Percentiles rank a stretch among this genome's conserved stretches.
phyloP scores from a whole-genome alignment of 2,888 invertebrate species.

The Pandemis cinnamomeana region DNA sequence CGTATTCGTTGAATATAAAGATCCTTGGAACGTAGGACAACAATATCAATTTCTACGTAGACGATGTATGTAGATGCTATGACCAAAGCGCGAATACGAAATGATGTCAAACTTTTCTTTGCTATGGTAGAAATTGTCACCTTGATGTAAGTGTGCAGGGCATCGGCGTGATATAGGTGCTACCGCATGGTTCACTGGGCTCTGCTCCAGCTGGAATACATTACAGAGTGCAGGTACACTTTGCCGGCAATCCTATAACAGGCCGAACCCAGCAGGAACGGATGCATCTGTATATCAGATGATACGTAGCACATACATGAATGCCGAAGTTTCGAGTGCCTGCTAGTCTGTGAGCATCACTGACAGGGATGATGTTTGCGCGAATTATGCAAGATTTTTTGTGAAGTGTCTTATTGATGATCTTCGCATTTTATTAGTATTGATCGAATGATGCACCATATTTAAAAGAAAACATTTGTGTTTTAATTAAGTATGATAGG shows the following conservation, averaged over 20 bases:
- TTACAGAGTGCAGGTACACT: neutral
- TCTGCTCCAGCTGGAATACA: neutral
- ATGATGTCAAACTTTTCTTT: neutral
- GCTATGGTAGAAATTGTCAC: neutral
- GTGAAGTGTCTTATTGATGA: conserved; percentile 61
- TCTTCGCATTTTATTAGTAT: conserved; percentile 49
- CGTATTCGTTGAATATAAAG: neutral
- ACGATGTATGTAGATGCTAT: neutral
- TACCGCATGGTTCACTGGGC: neutral
- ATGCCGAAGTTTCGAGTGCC: conserved; percentile 8
- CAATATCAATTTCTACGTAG: neutral
- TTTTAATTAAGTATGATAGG: conserved; percentile 81
- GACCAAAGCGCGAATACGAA: neutral
- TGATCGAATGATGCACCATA: conserved; percentile 36
- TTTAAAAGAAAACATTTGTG: conserved; percentile 33
- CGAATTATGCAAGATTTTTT: conserved; percentile 81
- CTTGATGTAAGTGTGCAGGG: neutral
- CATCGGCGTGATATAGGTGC: neutral
- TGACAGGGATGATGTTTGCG: conserved; percentile 83
- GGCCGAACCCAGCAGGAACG: neutral
- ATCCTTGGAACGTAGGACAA: neutral
- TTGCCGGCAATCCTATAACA: neutral
- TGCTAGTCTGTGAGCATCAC: conserved; percentile 65
- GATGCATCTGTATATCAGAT: neutral
- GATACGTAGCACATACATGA: conserved; percentile 3